These are phyloP conservation scores for Nasonovia ribisnigri DNA, from an alignment of 2,888 invertebrate species.

Conservation along the genomic window DNA sequence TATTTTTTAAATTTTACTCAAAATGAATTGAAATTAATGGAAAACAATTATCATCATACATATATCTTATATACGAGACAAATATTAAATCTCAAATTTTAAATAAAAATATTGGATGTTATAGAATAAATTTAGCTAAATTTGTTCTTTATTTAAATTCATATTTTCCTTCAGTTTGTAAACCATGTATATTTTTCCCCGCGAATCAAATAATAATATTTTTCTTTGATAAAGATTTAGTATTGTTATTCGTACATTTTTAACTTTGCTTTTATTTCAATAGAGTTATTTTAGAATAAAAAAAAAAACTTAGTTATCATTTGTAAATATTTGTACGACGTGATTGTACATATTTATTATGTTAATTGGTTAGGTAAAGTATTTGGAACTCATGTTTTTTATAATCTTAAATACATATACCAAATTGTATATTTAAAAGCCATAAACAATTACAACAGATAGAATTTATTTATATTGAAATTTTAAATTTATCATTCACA, in stretches of 20 bases:
- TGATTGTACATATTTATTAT: conserved; percentile 50
- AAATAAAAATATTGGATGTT: conserved; percentile 27
- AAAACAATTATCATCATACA: conserved; percentile 4
- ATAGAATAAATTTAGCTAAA: conserved; percentile 42
- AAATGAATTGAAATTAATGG: conserved; percentile 39
- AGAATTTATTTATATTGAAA: not conserved
- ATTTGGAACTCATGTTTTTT: conserved; percentile 43
- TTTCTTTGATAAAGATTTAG: conserved; percentile 43
- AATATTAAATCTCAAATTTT: conserved; percentile 18
- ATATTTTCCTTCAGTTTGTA: conserved; percentile 37
- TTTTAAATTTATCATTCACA: not conserved
- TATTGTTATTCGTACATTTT: conserved; percentile 28
- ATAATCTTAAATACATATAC: not conserved
- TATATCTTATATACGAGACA: not conserved
- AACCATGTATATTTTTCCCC: conserved; percentile 45
- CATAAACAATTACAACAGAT: not conserved
- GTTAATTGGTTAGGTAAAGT: conserved; percentile 31
- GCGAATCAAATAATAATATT: conserved; percentile 36
- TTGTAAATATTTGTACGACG: conserved; percentile 56
- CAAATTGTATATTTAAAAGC: not conserved
- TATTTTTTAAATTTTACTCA: conserved; percentile 49
- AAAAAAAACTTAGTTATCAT: conserved; percentile 41
- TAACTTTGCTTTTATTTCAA: conserved; percentile 50
- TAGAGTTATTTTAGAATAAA: conserved; percentile 49
- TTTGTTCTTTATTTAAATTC: conserved; percentile 56